A percentile compares a stretch with the other conserved stretches of the same genome.
Conservation (phyloP, 2,113 vertebrate genomes). For the Pseudopodoces humilis region DNA sequence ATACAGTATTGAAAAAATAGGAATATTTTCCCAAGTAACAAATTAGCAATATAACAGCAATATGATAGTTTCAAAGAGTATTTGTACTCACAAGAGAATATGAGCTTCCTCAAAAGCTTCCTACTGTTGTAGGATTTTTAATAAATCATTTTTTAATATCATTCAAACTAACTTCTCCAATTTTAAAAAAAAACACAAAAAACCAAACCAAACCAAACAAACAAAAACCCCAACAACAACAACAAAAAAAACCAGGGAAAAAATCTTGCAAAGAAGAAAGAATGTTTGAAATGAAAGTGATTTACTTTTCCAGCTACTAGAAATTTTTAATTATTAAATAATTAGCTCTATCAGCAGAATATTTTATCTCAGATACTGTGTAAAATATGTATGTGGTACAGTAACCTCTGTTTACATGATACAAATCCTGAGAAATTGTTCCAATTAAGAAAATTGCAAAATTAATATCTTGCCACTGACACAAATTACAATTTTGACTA, state of each 20-base stretch:
- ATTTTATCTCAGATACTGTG: background rate
- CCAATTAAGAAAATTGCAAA: background rate
- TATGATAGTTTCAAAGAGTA: background rate
- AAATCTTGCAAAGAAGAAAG: background rate
- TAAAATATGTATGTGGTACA: background rate
- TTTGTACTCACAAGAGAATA: background rate
- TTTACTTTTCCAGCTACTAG: background rate
- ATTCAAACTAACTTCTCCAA: background rate
- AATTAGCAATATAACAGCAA: background rate
- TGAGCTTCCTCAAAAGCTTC: background rate
- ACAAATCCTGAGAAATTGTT: background rate
- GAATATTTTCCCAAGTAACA: background rate
- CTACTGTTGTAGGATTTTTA: background rate
- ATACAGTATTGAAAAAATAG: background rate
- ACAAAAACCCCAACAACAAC: background rate
- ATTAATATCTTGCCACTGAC: background rate
- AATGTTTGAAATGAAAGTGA: background rate
- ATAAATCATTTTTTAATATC: background rate
- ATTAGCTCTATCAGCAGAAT: background rate
- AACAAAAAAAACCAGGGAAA: background rate
- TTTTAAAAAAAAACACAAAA: rapidly evolving
- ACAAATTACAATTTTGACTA: background rate
- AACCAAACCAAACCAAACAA: background rate
- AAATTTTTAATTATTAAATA: background rate
- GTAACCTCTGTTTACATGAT: background rate